phyloP scores from a whole-genome alignment of 2,797 vertebrate genomes.

The Darevskia mixta region DNA sequence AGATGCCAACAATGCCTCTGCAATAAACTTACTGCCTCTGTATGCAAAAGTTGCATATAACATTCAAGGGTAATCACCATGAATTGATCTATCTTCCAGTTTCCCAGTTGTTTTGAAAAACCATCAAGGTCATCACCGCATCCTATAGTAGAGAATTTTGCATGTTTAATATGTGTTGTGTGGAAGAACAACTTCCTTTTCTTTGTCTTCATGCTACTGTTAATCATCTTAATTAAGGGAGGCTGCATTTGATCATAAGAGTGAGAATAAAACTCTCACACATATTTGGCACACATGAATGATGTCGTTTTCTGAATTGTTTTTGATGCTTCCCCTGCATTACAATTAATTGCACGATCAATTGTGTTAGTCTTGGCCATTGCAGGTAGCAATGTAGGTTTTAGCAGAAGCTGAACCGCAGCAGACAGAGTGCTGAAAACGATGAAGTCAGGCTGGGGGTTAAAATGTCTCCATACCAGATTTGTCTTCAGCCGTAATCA shows the following conservation, averaged over 20 bases:
- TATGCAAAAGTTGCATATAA: background rate
- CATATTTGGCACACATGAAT: background rate
- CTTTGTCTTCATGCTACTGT: background rate
- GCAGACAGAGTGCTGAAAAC: no score
- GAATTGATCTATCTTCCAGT: no score
- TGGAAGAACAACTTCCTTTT: background rate
- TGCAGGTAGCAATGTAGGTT: no score
- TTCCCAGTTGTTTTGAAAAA: background rate
- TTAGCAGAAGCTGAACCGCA: no score
- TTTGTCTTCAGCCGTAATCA: no score
- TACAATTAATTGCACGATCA: no score
- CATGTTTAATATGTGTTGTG: background rate
- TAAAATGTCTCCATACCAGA: no score
- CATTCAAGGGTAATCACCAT: background rate
- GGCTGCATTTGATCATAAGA: conserved; percentile 7
- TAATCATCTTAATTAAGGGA: background rate
- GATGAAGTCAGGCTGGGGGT: no score
- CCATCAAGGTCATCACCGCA: background rate
- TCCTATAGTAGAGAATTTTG: background rate
- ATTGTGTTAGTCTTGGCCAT: no score
- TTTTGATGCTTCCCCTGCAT: no score
- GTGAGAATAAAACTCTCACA: background rate
- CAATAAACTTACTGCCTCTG: background rate
- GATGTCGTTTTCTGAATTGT: no score
- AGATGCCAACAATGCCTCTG: background rate